Percentiles rank a stretch among this genome's conserved stretches.
These are phyloP conservation scores for Lagopus leucura DNA, from an alignment of 2,113 vertebrate genomes.

Conservation along the genomic window DNA sequence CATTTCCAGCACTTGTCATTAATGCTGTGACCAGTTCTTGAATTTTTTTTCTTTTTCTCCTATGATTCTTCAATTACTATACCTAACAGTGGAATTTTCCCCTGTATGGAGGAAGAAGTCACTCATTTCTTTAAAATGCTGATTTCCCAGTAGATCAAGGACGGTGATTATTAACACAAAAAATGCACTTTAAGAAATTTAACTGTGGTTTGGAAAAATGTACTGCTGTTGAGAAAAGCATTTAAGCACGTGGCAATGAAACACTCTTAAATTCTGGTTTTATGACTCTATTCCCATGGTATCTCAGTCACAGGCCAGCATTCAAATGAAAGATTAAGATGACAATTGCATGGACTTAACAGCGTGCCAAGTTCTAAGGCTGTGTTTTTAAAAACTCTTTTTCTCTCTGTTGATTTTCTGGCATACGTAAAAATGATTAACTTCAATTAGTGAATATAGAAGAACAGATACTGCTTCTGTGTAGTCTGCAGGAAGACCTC, in stretches of 20 bases:
- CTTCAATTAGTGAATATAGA: not conserved
- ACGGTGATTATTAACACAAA: not conserved
- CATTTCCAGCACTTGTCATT: not conserved
- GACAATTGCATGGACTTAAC: rapidly evolving
- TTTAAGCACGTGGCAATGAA: not conserved
- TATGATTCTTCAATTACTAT: not conserved
- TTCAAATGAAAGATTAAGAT: not conserved
- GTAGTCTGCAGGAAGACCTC: not conserved
- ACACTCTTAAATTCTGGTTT: not conserved
- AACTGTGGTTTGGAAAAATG: not conserved
- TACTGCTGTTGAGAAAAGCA: not conserved
- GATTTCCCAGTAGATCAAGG: not conserved
- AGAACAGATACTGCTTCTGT: rapidly evolving
- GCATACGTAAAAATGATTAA: not conserved
- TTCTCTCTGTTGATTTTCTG: not conserved
- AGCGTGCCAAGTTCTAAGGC: rapidly evolving
- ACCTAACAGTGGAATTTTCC: not conserved
- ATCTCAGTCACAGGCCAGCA: not conserved
- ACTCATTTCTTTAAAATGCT: not conserved
- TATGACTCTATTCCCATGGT: not conserved
- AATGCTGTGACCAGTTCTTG: not conserved
- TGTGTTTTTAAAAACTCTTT: rapidly evolving
- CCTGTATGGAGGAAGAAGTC: not conserved
- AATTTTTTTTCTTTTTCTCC: not conserved
- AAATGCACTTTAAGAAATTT: not conserved